Evolutionary conservation across 92 coral and sea anemone genomes (phyloP), one percentile per base, ranked within the genome.

Genomic region (Zoanthus sociatus): DNA sequence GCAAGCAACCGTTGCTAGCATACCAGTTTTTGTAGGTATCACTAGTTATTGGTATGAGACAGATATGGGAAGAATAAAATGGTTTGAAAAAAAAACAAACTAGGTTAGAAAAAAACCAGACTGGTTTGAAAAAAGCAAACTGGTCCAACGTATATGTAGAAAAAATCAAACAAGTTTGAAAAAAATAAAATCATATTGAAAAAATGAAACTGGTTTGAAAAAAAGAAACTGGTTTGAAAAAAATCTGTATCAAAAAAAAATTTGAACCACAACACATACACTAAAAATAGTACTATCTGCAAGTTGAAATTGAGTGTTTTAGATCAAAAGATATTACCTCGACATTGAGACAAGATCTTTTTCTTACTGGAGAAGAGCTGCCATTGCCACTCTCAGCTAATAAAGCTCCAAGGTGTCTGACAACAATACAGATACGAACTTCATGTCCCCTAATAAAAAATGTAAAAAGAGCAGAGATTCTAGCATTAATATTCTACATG

Each of bases 351-450:
- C 93, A 93, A 3, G 98, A 98, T 73, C 92, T 78, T 84, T 93
- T 95, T 60, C 98, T 91, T 55, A 84, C 83, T 14, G 98, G 98
- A 17, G 95, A 87, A 45, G 88, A 83, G 26, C 86, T 76, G 70
- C 81, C 61, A 33, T 76, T 88, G 55, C 84, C 83, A 75, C 86
- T 88, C 5, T 69, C 86, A 21, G 90, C 9, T 9, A 84, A 73
- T 17, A 84, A 73, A 64, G 76, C 73, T 16, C 95, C 93, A 51
- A 94, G 92, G 87, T 96, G 96, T 71, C 84, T 89, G 69, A 96
- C 99, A 54, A 95, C 97, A 86, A 96, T 91, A 60, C 98, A 95
- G 10, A 90, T 88, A 66, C 91, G 95, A 18, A 96, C 94, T 15
- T 45, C 71, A 86, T 94, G 93, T 42, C 90, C 94, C 56, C 99